Conservation (phyloP, 2,113 vertebrate genomes). For the Hypanus sabinus region DNA sequence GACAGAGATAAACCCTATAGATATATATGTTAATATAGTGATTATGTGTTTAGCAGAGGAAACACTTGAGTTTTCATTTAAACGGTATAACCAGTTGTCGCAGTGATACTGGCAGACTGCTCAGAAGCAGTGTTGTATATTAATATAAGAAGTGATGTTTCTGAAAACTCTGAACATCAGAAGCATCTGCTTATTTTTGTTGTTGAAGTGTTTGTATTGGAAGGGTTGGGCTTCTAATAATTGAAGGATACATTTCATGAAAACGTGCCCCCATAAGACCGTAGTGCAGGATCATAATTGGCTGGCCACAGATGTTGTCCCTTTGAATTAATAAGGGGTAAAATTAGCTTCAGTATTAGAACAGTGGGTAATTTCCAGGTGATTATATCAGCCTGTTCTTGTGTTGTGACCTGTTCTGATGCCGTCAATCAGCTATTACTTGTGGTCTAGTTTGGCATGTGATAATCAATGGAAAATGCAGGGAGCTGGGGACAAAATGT, state of each 20-base stretch:
- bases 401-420: background rate
- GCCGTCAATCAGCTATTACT: background rate
- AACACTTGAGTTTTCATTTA: background rate
- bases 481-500: background rate
- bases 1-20: background rate
- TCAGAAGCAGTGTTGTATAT: background rate
- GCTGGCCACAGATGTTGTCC: background rate
- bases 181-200: conserved; percentile 14
- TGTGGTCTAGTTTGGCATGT: background rate
- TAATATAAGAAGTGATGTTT: background rate
- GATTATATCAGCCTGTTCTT: background rate
- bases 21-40: background rate
- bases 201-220: background rate
- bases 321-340: background rate
- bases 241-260: background rate
- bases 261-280: no score
- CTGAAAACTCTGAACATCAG: background rate
- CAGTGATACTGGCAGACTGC: background rate
- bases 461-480: background rate
- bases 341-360: background rate
- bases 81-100: background rate
- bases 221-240: background rate
- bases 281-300: background rate
- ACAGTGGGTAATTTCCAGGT: background rate
- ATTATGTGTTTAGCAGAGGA: background rate